phyloP scores from a whole-genome alignment of 2,888 invertebrate genomes.

The Hesperia comma region DNA sequence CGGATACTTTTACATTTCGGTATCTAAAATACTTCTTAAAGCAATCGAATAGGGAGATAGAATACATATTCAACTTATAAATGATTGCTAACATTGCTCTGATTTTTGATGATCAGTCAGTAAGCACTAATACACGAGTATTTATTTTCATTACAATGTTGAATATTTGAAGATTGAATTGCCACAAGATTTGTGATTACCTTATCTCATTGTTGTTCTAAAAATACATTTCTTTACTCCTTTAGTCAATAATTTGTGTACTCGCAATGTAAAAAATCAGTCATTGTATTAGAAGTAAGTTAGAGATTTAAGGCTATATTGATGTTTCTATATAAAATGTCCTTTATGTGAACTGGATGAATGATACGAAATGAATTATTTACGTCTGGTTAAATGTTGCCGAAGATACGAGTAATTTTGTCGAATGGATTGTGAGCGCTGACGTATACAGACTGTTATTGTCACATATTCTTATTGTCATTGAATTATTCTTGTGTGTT shows the following conservation, averaged over 20 bases:
- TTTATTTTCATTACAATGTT: no score
- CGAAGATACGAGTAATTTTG: slow-evolving; percentile 18
- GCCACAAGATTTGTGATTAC: background rate
- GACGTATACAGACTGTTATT: slow-evolving; percentile 14
- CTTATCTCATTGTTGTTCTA: background rate
- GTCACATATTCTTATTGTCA: background rate
- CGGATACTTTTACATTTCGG: background rate
- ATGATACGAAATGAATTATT: slow-evolving; percentile 28
- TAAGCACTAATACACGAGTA: background rate
- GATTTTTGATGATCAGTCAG: background rate
- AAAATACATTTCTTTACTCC: background rate
- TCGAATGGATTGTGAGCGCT: slow-evolving; percentile 20
- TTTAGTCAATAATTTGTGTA: slow-evolving; percentile 10
- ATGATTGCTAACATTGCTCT: background rate
- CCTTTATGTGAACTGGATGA: slow-evolving; percentile 15
- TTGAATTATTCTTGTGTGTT: background rate
- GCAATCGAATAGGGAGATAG: no score
- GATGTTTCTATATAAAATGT: slow-evolving; percentile 32
- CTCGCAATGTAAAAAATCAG: slow-evolving; percentile 19
- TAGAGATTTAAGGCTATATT: slow-evolving; percentile 34
- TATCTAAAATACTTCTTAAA: no score
- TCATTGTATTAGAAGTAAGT: slow-evolving; percentile 25
- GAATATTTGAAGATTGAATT: no score
- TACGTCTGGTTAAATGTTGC: slow-evolving; percentile 17
- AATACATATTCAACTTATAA: no score